A percentile compares a stretch with the other conserved stretches of the same genome.
Conservation (phyloP, 2,888 invertebrate species). For the Lithophane ornitopus region DNA sequence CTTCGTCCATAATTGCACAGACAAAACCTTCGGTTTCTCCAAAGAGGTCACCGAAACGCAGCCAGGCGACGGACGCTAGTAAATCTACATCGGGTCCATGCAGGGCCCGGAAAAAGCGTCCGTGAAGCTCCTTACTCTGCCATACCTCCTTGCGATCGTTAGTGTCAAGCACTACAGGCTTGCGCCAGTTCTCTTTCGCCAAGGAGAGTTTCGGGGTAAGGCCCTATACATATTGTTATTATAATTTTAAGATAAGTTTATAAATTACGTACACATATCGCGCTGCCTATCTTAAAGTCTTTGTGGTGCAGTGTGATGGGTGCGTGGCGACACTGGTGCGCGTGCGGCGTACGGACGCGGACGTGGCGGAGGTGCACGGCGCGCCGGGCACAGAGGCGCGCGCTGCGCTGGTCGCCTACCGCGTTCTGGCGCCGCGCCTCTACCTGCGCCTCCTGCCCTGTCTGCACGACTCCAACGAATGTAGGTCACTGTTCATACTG, state of each 20-base stretch:
- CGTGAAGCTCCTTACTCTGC: too few species aligned
- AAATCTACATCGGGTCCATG: too few species aligned
- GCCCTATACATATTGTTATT: not conserved
- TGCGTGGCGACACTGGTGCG: slow-evolving; percentile 77
- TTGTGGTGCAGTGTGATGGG: slow-evolving; percentile 74
- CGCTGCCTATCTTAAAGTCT: not conserved
- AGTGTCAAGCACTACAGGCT: too few species aligned
- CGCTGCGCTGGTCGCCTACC: slow-evolving; percentile 76
- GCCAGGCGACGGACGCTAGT: too few species aligned
- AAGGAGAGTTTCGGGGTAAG: too few species aligned
- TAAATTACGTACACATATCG: not conserved
- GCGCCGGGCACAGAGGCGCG: slow-evolving; percentile 67
- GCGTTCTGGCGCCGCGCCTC: slow-evolving; percentile 80
- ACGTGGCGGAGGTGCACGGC: slow-evolving; percentile 56
- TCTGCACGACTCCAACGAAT: slow-evolving; percentile 12
- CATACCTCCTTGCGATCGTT: too few species aligned
- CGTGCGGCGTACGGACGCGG: slow-evolving; percentile 60
- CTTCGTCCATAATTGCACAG: too few species aligned
- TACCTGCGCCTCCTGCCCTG: slow-evolving; percentile 74
- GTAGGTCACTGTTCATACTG: slow-evolving; percentile 7
- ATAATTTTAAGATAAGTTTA: not conserved
- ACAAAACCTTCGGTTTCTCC: too few species aligned
- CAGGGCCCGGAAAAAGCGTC: too few species aligned
- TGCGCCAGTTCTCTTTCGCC: too few species aligned
- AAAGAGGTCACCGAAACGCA: too few species aligned